Conservation (phyloP, 2,888 invertebrate genomes). For the Acronicta psi region DNA sequence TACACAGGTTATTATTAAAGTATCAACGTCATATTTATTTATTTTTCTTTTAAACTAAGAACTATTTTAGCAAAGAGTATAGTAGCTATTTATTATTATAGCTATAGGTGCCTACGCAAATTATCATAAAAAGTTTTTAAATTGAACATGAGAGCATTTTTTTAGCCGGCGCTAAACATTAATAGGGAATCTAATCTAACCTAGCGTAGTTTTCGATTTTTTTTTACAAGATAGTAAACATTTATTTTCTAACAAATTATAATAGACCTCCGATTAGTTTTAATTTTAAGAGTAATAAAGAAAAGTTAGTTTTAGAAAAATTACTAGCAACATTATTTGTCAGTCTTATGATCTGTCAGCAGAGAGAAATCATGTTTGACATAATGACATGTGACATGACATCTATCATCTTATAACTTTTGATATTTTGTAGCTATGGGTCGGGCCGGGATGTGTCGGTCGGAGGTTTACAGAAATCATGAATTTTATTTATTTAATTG, state of each 20-base stretch:
- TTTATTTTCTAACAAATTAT: not conserved
- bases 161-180: not conserved
- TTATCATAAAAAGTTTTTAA: too few species aligned
- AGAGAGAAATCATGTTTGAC: not conserved
- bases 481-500: conserved; percentile 13
- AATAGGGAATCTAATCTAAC: too few species aligned
- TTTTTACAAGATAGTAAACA: too few species aligned
- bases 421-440: conserved; percentile 33
- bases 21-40: conserved; percentile 40
- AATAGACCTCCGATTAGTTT: not conserved
- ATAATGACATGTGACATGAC: too few species aligned
- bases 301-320: not conserved
- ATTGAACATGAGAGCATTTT: not conserved
- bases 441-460: conserved; percentile 16
- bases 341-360: conserved; percentile 34
- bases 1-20: conserved; percentile 27
- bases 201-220: too few species aligned
- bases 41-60: conserved; percentile 21
- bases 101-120: too few species aligned
- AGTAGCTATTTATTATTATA: too few species aligned
- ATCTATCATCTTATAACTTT: too few species aligned
- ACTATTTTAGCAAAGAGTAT: not conserved
- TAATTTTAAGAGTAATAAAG: too few species aligned
- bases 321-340: conserved; percentile 11
- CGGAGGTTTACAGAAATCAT: conserved; percentile 14